Evolutionary conservation across 2,888 invertebrate species (phyloP), one percentile per base, ranked within the genome.

Genomic region (Hipparchia sbordonii): DNA sequence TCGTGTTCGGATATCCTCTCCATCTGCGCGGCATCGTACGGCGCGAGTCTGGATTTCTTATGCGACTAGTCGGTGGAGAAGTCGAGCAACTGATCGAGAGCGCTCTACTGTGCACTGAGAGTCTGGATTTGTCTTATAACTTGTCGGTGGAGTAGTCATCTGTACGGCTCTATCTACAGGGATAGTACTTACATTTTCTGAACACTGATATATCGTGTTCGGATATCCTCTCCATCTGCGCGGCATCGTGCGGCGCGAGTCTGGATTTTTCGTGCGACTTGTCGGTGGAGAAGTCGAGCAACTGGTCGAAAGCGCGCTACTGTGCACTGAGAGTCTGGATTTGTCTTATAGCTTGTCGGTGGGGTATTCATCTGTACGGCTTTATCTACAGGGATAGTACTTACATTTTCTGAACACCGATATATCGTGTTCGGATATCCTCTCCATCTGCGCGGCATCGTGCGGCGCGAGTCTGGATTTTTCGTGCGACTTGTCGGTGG

Each of bases 1-100:
- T 92, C 89, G 46, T 82, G 84, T 62, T 89, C 92, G 0, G 88
- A 83, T 3, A 90, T 82, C 54, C 79, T 79, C 72, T 92, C 92
- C 89, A 91, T 89, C n/a, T 79, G 85, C 10, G 74, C 74, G 2
- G 74, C 82, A 33, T 71, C 82, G 45, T 71, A 80, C 2, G 68
- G 72, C 13, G 0, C 67, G 10, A 81, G 75, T 0, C 82, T 77
- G 12, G 85, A 81, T 62, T 75, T 81, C 72, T 89, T 88, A 59
- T 82, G 86, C 51, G 87, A 85, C 72, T 79, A 80, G 72, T 86
- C 86, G 0, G 83, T 81, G 7, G 75, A 45, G 67, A 85, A 82
- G 39, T 84, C 81, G 3, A 63, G n/a, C n/a, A n/a, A n/a, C n/a
- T n/a, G n/a, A n/a, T n/a, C n/a, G n/a, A n/a, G n/a, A n/a, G n/a